phyloP scores from a whole-genome alignment of 2,113 vertebrate genomes.

The Chloebia gouldiae region DNA sequence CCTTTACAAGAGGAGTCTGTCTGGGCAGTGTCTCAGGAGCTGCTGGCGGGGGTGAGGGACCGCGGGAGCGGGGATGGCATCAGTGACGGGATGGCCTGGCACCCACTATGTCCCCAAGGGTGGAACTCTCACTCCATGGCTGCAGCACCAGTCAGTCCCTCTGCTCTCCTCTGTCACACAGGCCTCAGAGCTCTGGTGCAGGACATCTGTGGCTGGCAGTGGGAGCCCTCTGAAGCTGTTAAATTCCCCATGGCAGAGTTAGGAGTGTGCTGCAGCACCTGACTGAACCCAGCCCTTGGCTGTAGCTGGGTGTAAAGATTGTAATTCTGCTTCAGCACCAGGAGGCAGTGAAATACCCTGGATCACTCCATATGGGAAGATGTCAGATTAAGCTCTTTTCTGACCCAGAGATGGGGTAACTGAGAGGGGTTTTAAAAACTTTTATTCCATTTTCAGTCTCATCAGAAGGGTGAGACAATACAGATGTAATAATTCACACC shows the following conservation, averaged over 20 bases:
- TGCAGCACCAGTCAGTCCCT: background rate
- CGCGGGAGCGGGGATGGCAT: background rate
- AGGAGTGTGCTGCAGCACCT: background rate
- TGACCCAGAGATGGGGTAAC: background rate
- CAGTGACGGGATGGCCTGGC: background rate
- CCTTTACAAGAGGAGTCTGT: background rate
- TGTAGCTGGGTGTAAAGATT: fast-evolving
- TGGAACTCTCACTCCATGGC: fast-evolving
- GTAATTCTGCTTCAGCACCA: background rate
- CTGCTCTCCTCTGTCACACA: background rate
- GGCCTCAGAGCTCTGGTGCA: background rate
- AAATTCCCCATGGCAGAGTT: background rate
- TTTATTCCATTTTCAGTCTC: background rate
- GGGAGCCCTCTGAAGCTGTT: background rate
- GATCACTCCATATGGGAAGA: background rate
- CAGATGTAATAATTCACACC: background rate
- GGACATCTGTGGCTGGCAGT: background rate
- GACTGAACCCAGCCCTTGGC: background rate
- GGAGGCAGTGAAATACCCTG: background rate
- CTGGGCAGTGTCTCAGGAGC: background rate
- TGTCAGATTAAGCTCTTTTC: background rate
- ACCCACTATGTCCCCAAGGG: background rate
- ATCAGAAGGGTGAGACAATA: background rate
- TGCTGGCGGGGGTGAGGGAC: no score
- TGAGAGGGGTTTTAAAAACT: background rate